Conservation (phyloP, 2,888 invertebrate species). For the Lochmaea crataegi region DNA sequence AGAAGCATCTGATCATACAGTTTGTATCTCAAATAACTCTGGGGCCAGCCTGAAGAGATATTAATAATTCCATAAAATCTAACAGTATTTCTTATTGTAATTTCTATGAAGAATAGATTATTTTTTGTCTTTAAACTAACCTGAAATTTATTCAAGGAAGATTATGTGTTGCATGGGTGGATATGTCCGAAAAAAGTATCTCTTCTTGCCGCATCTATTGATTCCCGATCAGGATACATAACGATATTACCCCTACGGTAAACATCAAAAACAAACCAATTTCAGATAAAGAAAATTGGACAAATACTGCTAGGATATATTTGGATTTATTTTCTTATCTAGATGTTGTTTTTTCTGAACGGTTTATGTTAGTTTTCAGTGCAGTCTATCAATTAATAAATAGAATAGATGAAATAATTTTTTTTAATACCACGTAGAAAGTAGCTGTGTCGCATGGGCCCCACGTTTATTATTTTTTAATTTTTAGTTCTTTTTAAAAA, state of each 20-base stretch:
- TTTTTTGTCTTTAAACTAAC: not conserved
- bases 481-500: no score
- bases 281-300: constrained; percentile 30
- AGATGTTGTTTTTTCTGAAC: constrained; percentile 2
- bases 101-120: no score
- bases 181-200: not conserved
- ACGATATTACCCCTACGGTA: constrained; percentile 29
- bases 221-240: constrained; percentile 16
- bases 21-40: no score
- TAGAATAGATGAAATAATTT: no score
- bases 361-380: not conserved
- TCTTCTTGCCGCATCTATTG: constrained; percentile 18
- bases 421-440: no score
- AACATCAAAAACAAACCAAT: constrained; percentile 40
- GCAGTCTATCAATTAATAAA: not conserved
- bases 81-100: no score
- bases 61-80: no score
- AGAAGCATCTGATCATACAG: no score
- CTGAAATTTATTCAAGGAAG: not conserved
- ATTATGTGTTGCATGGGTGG: not conserved
- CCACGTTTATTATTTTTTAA: no score
- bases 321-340: constrained; percentile 13
- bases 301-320: constrained; percentile 27
- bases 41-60: no score
- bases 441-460: no score